A percentile compares a stretch with the other conserved stretches of the same genome.
phyloP scores from a whole-genome alignment of 2,113 vertebrate genomes.

The Platysternon megacephalum region DNA sequence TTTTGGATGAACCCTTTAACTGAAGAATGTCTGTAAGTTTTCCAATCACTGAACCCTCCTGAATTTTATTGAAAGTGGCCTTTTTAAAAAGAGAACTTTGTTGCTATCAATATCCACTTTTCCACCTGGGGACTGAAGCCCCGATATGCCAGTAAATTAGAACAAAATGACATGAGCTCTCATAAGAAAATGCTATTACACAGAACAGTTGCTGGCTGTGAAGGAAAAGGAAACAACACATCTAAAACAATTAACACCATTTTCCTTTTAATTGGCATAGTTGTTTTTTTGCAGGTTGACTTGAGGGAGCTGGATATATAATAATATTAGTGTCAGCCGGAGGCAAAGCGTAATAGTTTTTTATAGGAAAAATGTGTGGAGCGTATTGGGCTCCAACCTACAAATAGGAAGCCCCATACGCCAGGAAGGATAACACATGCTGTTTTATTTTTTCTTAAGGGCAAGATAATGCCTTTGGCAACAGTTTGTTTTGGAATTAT shows the following conservation, averaged over 20 bases:
- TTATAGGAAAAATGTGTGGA: background rate
- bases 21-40: background rate
- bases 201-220: background rate
- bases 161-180: slow-evolving; percentile 46
- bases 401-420: background rate
- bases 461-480: background rate
- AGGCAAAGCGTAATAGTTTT: background rate
- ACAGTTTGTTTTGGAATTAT: background rate
- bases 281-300: background rate
- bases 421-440: background rate
- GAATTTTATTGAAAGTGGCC: background rate
- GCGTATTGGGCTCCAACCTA: background rate
- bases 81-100: background rate
- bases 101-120: slow-evolving; percentile 31
- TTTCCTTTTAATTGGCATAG: slow-evolving; percentile 26
- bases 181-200: slow-evolving; percentile 33
- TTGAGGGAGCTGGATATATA: background rate
- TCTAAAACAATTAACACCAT: background rate
- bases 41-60: background rate
- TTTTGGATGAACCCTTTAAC: background rate
- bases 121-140: background rate
- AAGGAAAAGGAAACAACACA: background rate
- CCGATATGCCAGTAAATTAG: slow-evolving; percentile 40
- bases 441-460: background rate
- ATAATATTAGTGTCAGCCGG: background rate